Base-by-base conservation (phyloP, 2,113 vertebrate genomes). In the Zosterops borbonicus region DNA sequence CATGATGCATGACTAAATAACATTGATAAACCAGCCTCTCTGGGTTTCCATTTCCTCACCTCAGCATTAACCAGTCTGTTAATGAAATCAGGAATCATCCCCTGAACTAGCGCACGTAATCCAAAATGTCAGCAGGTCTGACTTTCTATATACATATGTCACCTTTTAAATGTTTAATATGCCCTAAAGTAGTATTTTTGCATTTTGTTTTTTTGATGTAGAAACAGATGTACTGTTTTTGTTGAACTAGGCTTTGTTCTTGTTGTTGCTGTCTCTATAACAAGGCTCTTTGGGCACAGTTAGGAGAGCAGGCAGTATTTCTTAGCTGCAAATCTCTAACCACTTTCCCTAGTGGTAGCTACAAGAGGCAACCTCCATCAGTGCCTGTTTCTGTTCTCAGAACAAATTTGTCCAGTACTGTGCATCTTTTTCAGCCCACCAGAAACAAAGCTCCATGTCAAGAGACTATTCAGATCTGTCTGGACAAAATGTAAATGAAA, bases 131-230 rank as follows among this genome's bases (percentile, higher is more conserved):
- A 97, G 83, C 83, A 92, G 80, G 89, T 87, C 95, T 96, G 58
- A 84, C 90, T 94, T 95, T 93, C 64, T 89, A 92, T 62, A 89
- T 76, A 92, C 90, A 75, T 92, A 89, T 96, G 94, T 93, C 95
- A 96, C 90, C 90, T 89, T 92, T 92, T 97, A 95, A 97, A 97
- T 95, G 92, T 96, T 97, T 97, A 96, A 97, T 97, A 93, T 89
- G 95, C 94, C 95, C 95, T 95, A 73, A 95, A 96, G 95, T 93
- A 95, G 88, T 68, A 78, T 89, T 96, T 97, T 96, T 96, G 95
- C 96, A 96, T 94, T 94, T 95, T 84, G 73, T 95, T 94, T 92
- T 95, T 96, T 96, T 97, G 96, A 96, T 96, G 94, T 87, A 94
- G 83, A 82, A 96, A 97, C 94, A 96, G 93, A 94, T 96, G 95